Conservation (phyloP, 2,113 vertebrate species). For the Nesogale talazaci region DNA sequence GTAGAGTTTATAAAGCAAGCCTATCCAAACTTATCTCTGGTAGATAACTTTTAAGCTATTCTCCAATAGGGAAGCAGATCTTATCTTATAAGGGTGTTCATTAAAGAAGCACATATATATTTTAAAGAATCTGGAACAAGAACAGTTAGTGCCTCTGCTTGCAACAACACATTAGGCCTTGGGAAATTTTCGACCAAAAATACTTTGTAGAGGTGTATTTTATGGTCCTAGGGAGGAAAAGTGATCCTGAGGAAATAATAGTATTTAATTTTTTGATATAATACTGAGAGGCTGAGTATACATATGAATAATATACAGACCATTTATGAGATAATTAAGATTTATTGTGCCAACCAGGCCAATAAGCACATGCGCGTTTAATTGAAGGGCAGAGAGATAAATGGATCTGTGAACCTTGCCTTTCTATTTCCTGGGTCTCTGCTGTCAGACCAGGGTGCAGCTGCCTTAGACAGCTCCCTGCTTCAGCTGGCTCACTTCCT, state of each 20-base stretch:
- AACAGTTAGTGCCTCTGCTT: background rate
- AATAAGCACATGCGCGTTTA: no score
- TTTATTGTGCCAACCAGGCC: no score
- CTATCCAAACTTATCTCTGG: background rate
- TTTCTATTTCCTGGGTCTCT: no score
- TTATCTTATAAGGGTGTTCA: background rate
- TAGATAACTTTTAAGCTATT: background rate
- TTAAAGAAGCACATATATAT: background rate
- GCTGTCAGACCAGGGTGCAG: no score
- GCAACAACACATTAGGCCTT: background rate
- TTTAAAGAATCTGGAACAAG: constrained; percentile 1
- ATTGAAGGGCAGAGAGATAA: no score
- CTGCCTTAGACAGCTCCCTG: no score
- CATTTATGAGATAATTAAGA: no score
- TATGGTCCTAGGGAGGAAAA: background rate
- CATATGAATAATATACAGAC: background rate
- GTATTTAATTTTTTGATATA: background rate
- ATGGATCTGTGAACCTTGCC: no score
- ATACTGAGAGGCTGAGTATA: background rate
- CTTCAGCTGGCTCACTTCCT: no score
- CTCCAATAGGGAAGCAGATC: background rate
- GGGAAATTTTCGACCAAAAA: background rate
- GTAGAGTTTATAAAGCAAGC: background rate
- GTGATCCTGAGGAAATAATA: background rate
- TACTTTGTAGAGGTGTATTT: background rate